A percentile compares a stretch with the other conserved stretches of the same genome.
These are phyloP conservation scores for Parauchenoglanis ngamensis DNA, from an alignment of 2,797 vertebrate species.

Conservation along the genomic window DNA sequence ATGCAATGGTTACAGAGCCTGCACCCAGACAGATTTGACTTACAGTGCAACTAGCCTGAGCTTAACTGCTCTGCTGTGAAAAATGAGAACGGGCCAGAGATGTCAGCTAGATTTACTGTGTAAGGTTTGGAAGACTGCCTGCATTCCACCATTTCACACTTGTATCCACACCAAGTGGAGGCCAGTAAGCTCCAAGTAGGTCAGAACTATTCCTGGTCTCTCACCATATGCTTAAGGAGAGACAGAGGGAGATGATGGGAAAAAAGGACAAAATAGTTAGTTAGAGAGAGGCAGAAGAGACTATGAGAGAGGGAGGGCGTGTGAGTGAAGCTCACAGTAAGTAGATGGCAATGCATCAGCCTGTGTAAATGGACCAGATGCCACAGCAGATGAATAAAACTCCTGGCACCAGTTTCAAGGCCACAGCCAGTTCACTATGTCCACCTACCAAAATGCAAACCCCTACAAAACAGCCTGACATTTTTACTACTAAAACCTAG, in stretches of 20 bases:
- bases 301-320: constrained; percentile 1
- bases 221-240: constrained; percentile 70
- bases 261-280: constrained; percentile 21
- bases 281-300: constrained; percentile 15
- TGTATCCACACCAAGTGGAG: constrained; percentile 54
- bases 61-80: constrained; percentile 51
- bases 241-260: constrained; percentile 14
- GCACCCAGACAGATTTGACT: constrained; percentile 24
- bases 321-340: constrained; percentile 50
- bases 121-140: constrained; percentile 53
- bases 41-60: constrained; percentile 44
- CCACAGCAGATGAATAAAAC: constrained; percentile 58
- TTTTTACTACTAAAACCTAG: constrained; percentile 11
- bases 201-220: constrained; percentile 76
- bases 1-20: not conserved
- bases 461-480: not conserved
- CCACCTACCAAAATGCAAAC: constrained; percentile 15
- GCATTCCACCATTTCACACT: constrained; percentile 35
- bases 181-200: constrained; percentile 74
- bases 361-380: constrained; percentile 66
- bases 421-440: constrained; percentile 20
- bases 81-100: constrained; percentile 52
- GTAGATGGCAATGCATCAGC: constrained; percentile 65
- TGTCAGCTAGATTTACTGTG: constrained; percentile 59
- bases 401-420: constrained; percentile 44